These are phyloP conservation scores for Chelonus insularis DNA, from an alignment of 1,140 invertebrate genomes.

Conservation along the genomic window DNA sequence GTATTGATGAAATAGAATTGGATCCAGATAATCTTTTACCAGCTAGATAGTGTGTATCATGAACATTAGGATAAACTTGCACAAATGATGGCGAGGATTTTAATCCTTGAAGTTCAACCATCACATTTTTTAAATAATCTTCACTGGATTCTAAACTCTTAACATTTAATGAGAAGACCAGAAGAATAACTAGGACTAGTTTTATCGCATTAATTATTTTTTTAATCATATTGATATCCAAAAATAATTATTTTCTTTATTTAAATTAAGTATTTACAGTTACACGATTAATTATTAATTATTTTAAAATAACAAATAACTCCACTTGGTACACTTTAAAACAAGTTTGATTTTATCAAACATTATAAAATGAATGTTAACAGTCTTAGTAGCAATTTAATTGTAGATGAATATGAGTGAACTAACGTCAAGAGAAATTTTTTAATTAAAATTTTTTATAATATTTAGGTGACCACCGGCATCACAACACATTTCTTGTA, in stretches of 20 bases:
- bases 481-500: not conserved
- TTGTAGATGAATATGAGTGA: too few species aligned
- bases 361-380: too few species aligned
- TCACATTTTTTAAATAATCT: conserved; percentile 43
- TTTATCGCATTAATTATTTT: not conserved
- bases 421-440: not conserved
- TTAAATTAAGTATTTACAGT: too few species aligned
- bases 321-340: too few species aligned
- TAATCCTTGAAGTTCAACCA: conserved; percentile 40
- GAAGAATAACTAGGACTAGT: not conserved
- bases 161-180: not conserved
- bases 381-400: too few species aligned
- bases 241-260: not conserved
- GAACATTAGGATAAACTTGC: not conserved
- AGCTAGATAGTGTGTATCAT: conserved; percentile 17
- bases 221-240: not conserved
- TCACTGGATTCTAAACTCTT: conserved; percentile 37
- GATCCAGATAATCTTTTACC: conserved; percentile 20
- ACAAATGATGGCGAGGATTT: conserved; percentile 25
- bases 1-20: not conserved
- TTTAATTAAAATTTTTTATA: not conserved
- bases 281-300: too few species aligned
- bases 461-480: not conserved
- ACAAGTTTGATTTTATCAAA: too few species aligned
- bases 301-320: too few species aligned